Base-by-base conservation (phyloP, 2,797 vertebrate genomes). In the Salmo trutta region DNA sequence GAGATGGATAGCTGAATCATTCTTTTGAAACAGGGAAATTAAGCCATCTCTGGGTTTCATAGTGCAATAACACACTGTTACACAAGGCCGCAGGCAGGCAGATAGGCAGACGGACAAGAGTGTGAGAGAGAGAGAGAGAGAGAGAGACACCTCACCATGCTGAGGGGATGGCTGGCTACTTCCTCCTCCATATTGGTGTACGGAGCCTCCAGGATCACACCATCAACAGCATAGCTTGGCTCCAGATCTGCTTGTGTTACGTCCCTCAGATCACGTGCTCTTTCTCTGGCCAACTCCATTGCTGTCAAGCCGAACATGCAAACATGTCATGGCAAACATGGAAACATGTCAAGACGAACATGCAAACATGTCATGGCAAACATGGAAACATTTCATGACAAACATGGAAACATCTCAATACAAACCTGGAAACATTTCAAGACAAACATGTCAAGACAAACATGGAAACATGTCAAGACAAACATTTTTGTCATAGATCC, bases 121-220 rank as follows among this genome's bases (percentile, higher is more conserved):
- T 41, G 36, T 7, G 36, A 7, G 6, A 6, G 5, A 36, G 33
- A 36, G 29, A 1, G 36, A 41, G 36, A 8, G 36, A 36, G 33
- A 1, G 1, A 6, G 6, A 24, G 19, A 24, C 24, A 62, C 7
- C 91, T 86, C 84, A 96, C 96, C 92, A 86, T 89, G 17, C 89
- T 64, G 4, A 96, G 0, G 0, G 80, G 90, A 77, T 95, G 83
- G 69, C 74, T 78, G 36, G 71, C 77, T 0, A 84, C 90, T 0
- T 89, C 93, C 0, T 95, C 92, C 29, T 92, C 89, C 0, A 97
- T 90, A 77, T 83, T 95, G 53, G 95, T 96, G 90, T 92, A 97
- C 0, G 96, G 83, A 1, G 92, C 88, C 79, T 97, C 94, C 24
- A 97, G 90, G 14, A 97, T 76, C 0, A 97, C 6, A 0, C 93